Evolutionary conservation across 2,113 vertebrate genomes (phyloP).

Genomic region (Limanda limanda): DNA sequence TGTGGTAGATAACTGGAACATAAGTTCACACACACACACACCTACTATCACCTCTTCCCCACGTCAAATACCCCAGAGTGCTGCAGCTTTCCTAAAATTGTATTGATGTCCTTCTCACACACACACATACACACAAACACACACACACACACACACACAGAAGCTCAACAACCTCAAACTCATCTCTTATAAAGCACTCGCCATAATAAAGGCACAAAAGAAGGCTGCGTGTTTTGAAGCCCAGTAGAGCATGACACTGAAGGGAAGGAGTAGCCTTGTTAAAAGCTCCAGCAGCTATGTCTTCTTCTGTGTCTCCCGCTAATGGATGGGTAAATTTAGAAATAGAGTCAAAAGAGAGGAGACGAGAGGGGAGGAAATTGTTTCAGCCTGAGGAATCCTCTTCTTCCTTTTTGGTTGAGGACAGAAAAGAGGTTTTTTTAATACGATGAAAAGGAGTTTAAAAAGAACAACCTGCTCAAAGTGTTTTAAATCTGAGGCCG

Average conservation of each 20-base stretch:
- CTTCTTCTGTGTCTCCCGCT: constrained; percentile 63
- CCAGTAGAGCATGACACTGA: constrained; percentile 70
- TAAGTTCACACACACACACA: constrained; percentile 24
- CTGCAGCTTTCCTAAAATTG: constrained; percentile 5
- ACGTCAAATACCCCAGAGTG: constrained; percentile 21
- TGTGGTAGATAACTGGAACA: constrained; percentile 60
- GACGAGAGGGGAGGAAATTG: constrained; percentile 32
- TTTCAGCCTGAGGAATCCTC: constrained; percentile 57
- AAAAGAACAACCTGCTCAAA: constrained; percentile 47
- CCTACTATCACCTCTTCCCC: constrained; percentile 2
- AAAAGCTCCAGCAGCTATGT: constrained; percentile 67
- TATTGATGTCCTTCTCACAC: constrained; percentile 28
- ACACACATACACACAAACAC: constrained; percentile 18
- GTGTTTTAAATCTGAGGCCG: constrained; percentile 29
- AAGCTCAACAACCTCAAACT: constrained; percentile 45
- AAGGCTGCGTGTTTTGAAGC: constrained; percentile 63
- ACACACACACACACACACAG: constrained; percentile 16
- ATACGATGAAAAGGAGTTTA: constrained; percentile 40
- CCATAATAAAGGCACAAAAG: constrained; percentile 70
- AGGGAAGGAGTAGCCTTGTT: constrained; percentile 68
- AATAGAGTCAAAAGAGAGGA: constrained; percentile 62
- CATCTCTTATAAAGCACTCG: constrained; percentile 57
- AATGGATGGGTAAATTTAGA: constrained; percentile 79
- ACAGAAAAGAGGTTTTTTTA: constrained; percentile 58
- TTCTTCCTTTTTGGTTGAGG: constrained; percentile 30